Percentiles rank a stretch among this genome's conserved stretches.
Conservation (phyloP, 2,888 invertebrate genomes). For the Parnassius smintheus region DNA sequence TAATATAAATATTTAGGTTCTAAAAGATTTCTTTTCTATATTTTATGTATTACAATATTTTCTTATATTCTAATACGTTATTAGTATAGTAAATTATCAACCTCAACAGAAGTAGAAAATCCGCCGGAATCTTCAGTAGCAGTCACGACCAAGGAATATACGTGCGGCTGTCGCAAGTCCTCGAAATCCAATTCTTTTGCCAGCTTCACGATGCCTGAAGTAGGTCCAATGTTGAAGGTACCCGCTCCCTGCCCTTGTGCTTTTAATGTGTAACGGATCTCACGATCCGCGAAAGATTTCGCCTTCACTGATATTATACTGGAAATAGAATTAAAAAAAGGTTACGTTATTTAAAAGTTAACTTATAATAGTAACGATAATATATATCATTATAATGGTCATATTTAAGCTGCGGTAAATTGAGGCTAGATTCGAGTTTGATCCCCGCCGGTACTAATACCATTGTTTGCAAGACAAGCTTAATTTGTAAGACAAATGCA, state of each 20-base stretch:
- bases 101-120: conserved; percentile 96
- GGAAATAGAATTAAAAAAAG: conserved; percentile 47
- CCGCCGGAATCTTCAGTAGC: conserved; percentile 99
- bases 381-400: too few species aligned
- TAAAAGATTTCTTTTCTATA: too few species aligned
- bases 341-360: not conserved
- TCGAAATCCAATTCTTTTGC: conserved; percentile 98
- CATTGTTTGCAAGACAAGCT: too few species aligned
- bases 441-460: too few species aligned
- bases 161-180: conserved; percentile 95
- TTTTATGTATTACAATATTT: too few species aligned
- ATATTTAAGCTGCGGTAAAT: too few species aligned
- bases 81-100: conserved; percentile 50
- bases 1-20: too few species aligned
- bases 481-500: too few species aligned
- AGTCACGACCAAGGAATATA: conserved; percentile 95
- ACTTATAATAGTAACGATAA: not conserved
- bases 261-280: conserved; percentile 96
- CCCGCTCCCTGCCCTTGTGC: conserved; percentile 97
- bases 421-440: too few species aligned
- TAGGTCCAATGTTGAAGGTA: conserved; percentile 96
- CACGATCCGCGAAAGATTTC: conserved; percentile 97
- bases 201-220: conserved; percentile 96
- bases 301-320: conserved; percentile 98
- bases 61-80: not conserved